phyloP scores from a whole-genome alignment of 2,797 vertebrate genomes.

The Sebastes glaucus region DNA sequence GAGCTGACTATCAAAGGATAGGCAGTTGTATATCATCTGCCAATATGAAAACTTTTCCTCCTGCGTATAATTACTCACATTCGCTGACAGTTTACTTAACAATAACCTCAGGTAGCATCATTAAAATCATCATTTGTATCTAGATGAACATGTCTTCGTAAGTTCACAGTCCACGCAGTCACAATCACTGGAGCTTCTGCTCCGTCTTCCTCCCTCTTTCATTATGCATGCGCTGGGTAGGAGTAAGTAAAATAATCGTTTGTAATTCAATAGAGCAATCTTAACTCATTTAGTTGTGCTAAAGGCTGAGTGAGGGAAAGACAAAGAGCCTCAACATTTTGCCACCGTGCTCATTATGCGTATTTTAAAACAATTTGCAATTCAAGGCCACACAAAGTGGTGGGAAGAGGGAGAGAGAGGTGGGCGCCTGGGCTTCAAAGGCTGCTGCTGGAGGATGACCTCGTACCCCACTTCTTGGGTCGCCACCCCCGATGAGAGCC shows the following conservation, averaged over 20 bases:
- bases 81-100: slow-evolving; percentile 50
- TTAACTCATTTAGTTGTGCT: slow-evolving; percentile 93
- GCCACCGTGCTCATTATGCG: slow-evolving; percentile 91
- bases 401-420: slow-evolving; percentile 73
- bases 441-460: slow-evolving; percentile 79
- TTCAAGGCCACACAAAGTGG: slow-evolving; percentile 89
- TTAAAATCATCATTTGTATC: slow-evolving; percentile 68
- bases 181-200: slow-evolving; percentile 48
- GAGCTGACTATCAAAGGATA: slow-evolving; percentile 54
- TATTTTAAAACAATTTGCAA: slow-evolving; percentile 93
- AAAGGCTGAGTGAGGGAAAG: slow-evolving; percentile 91
- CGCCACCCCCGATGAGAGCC: slow-evolving; percentile 80
- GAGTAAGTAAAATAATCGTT: slow-evolving; percentile 85
- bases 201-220: slow-evolving; percentile 56
- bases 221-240: slow-evolving; percentile 75
- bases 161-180: slow-evolving; percentile 55
- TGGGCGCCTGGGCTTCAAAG: slow-evolving; percentile 78
- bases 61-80: slow-evolving; percentile 49
- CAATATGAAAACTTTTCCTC: slow-evolving; percentile 51
- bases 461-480: slow-evolving; percentile 80
- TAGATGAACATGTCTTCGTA: slow-evolving; percentile 45
- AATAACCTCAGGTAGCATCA: slow-evolving; percentile 66
- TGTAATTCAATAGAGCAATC: slow-evolving; percentile 94
- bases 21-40: slow-evolving; percentile 40
- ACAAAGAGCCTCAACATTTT: slow-evolving; percentile 88